Percentiles rank a stretch among this genome's conserved stretches.
Evolutionary conservation across 2,113 vertebrate species (phyloP).

Genomic region (Motacilla alba): DNA sequence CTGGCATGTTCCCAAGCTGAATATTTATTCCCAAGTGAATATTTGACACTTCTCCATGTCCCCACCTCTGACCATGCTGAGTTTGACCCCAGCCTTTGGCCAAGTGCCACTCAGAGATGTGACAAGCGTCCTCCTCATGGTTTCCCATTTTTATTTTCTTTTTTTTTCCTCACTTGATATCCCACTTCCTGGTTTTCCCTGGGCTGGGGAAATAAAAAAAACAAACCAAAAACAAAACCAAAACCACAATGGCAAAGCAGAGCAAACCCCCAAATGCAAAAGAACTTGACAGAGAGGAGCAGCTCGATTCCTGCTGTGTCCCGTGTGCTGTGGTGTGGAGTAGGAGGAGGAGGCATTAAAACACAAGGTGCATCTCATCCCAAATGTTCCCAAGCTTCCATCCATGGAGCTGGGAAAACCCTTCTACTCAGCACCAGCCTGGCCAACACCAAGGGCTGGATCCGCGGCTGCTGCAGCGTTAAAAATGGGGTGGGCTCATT

Average conservation of each 20-base stretch:
- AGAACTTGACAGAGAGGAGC: not conserved
- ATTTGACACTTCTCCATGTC: not conserved
- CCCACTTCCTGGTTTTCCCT: not conserved
- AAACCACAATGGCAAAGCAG: not conserved
- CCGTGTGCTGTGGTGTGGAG: not conserved
- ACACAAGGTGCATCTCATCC: not conserved
- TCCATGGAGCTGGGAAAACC: not conserved
- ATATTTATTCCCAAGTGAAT: too few relatives aligned
- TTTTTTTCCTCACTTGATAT: not conserved
- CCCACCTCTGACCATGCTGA: rapidly evolving
- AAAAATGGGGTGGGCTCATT: not conserved
- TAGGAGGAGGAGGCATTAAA: not conserved
- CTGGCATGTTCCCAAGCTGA: rapidly evolving
- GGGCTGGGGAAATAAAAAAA: not conserved
- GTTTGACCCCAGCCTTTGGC: not conserved
- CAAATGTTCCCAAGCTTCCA: not conserved
- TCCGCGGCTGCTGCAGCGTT: rapidly evolving
- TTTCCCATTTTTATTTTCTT: not conserved
- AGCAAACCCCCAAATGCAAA: not conserved
- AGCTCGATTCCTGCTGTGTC: not conserved
- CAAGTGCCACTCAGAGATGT: not conserved
- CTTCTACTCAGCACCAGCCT: not conserved
- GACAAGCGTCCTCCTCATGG: not conserved
- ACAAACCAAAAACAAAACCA: not conserved
- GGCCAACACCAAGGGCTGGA: not conserved